Base-by-base conservation (phyloP, 2,888 invertebrate genomes). In the Drosophila histrio region DNA sequence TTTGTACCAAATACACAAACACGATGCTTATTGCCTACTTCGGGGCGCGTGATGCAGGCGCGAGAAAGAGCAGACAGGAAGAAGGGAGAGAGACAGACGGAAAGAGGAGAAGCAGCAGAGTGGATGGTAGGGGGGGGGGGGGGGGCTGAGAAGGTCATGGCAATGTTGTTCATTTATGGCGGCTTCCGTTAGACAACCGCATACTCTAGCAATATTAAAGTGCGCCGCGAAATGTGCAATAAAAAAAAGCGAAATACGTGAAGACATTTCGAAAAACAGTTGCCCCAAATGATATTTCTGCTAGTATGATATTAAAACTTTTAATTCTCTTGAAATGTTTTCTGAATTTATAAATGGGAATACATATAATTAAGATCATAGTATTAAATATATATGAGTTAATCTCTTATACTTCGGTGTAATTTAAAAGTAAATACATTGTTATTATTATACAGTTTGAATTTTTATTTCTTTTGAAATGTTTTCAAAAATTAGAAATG, bases 21-120 rank as follows among this genome's bases (percentile, higher is more conserved):
- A 84, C 85, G 68, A 53, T 75, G 88, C 87, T 87, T 88, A 84
- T 84, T 84, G 84, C 88, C 88, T 88, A 88, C 88, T 87, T 77
- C 52, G 61, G 56, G 61, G 80, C 62, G 69, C 79, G 66, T 57
- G 61, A 53, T 68, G 62, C 77, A 71, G 53, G 36, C 30, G 19
- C 32, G 41, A 43, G 30, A 24, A 32, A 24, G 5, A 56, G 21
- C 41, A 53, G 9, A 30, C 24, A 53, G 28, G 11, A 36, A 30
- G 34, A 11, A 15, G 52, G 24, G n/a, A 32, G 13, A 21, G 11
- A 7, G 22, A 5, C 9, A 15, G 22, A 28, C 5, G 30, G 8
- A 50, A 19, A n/a, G n/a, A n/a, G n/a, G n/a, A n/a, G n/a, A n/a
- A n/a, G n/a, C n/a, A n/a, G n/a, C n/a, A n/a, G n/a, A n/a, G n/a